Conservation (phyloP, 2,797 vertebrate genomes). For the Sparus aurata region DNA sequence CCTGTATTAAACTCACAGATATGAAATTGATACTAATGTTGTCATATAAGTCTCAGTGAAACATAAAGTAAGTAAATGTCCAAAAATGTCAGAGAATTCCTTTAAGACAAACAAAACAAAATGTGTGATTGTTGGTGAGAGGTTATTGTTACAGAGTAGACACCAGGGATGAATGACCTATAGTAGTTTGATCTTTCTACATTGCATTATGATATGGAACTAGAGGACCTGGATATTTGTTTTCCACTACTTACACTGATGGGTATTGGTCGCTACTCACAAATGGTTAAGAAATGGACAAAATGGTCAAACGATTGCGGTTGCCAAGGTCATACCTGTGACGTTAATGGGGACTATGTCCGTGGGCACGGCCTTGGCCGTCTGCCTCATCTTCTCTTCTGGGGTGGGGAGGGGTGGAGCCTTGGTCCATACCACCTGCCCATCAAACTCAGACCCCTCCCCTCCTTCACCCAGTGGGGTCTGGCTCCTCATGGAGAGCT, state of each 20-base stretch:
- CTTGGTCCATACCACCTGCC: constrained; percentile 84
- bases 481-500: constrained; percentile 88
- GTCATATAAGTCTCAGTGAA: constrained; percentile 4
- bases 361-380: constrained; percentile 92
- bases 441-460: constrained; percentile 71
- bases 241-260: constrained; percentile 21
- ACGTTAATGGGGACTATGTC: constrained; percentile 95
- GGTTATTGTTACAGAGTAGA: constrained; percentile 15
- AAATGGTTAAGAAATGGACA: constrained; percentile 10
- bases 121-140: constrained; percentile 3
- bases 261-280: constrained; percentile 15
- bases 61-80: not conserved
- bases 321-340: constrained; percentile 87
- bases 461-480: constrained; percentile 79
- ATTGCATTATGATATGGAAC: constrained; percentile 8
- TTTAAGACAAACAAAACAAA: constrained; percentile 26
- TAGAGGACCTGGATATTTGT: constrained; percentile 13
- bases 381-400: constrained; percentile 96
- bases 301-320: not conserved
- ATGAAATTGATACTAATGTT: not conserved
- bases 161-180: constrained; percentile 24
- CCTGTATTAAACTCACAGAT: not conserved
- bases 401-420: constrained; percentile 80
- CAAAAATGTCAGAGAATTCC: constrained; percentile 33
- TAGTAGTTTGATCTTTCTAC: constrained; percentile 1